Evolutionary conservation across 2,797 vertebrate species (phyloP), one percentile per base, ranked within the genome.

Genomic region (Tragelaphus eurycerus): DNA sequence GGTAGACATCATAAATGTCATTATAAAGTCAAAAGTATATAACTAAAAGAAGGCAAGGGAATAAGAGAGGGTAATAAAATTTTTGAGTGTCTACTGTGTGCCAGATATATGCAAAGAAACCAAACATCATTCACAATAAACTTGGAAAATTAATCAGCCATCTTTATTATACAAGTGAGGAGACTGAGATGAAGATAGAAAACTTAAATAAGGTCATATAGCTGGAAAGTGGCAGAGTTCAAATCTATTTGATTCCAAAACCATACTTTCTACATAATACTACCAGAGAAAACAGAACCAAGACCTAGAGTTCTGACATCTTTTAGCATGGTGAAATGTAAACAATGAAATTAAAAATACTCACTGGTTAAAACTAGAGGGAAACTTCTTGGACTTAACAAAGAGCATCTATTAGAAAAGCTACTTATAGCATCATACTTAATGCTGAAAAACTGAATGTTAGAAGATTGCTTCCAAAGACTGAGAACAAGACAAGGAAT

Each of bases 231-330:
- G 21, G 46, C 23, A 92, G 85, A 93, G 17, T 81, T 85, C 21
- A 96, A 92, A 71, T 87, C 43, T 81, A 38, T 84, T 74, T 87
- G 38, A 96, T 25, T 82, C 60, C 64, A 76, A 96, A 97, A 85
- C 57, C 46, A 46, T 29, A 29, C 3, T 81, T 1, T 81, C 57
- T 83, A 59, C 8, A 74, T 25, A 76, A 29, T 43, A 81, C 43
- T 54, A 43, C 16, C 67, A 89, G 38, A 79, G 48, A 83, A 79
- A 89, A 71, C n/a, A 96, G 60, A 94, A 78, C 15, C 38, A 64
- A 93, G 81, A 48, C 38, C 67, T 92, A 46, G 78, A 85, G 27
- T 74, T 64, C 57, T 43, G 93, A 55, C 15, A 85, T 54, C 25
- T 55, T 96, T 86, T 67, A 96, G 31, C 8, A 34, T 84, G n/a